Base-by-base conservation (phyloP, 1,140 invertebrate genomes). In the Trissolcus basalis region DNA sequence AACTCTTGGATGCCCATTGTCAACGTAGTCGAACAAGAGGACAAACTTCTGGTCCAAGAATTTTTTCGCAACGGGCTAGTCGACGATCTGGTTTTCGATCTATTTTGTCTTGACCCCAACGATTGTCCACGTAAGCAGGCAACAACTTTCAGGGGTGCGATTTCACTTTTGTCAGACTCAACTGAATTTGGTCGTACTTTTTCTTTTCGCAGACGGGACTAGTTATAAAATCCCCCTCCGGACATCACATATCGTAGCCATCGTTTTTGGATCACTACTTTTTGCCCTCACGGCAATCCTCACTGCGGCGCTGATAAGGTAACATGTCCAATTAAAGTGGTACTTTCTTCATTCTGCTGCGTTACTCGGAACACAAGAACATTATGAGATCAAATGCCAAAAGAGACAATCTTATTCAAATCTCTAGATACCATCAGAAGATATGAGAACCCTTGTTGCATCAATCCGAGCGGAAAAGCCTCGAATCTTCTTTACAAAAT, bases 201-300 rank as follows among this genome's bases (percentile, higher is more conserved):
- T 27, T 27, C 6, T 27, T 27, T 27, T 27, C 6, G 1, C 19
- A 27, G 19, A 27, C 19, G 19, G 19, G 19, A 27, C 19, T 27
- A 27, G 19, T 27, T 27, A 75, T 47, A 80, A 70, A 51, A 80
- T 85, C 43, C 78, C 80, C 12, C 79, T 87, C 48, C 80, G 83
- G 55, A 82, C 81, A n/a, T 81, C 82, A 65, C 86, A 87, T 79
- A 84, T 88, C 79, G 63, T 88, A 78, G 77, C 80, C 13, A 83
- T 87, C 47, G 79, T 86, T 67, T 65, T 87, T 63, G 82, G 82
- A 39, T 87, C 83, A 12, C 55, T 88, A 41, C 50, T 88, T 9
- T 79, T 88, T 51, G 85, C 80, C 41, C 61, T 85, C 15, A 65
- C 84, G 39, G 54, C 77, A 5, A 80, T 88, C 53, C 67, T 82